Conservation (phyloP, 2,888 invertebrate species). For the Dione vanillae region DNA sequence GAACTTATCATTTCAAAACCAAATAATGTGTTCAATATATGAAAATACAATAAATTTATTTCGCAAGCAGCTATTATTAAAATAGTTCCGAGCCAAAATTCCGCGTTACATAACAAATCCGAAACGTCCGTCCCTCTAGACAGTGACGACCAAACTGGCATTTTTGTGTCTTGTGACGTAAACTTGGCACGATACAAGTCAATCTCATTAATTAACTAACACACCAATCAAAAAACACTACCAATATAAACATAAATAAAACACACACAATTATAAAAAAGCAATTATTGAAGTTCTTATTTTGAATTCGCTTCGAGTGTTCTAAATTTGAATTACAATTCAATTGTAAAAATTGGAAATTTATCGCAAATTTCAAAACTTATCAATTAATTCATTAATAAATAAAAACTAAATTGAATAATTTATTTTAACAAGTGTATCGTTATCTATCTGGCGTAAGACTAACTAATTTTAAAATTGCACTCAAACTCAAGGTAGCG, state of each 20-base stretch:
- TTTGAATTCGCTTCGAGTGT: neutral
- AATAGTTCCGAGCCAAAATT: slow-evolving; percentile 76
- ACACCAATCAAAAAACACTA: neutral
- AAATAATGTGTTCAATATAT: slow-evolving; percentile 58
- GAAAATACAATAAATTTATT: slow-evolving; percentile 78
- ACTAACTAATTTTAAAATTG: slow-evolving; percentile 39
- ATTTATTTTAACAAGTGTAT: neutral
- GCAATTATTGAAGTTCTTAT: neutral
- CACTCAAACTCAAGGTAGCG: slow-evolving; percentile 33
- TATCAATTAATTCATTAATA: neutral
- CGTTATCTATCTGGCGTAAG: slow-evolving; percentile 18
- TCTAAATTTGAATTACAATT: slow-evolving; percentile 6
- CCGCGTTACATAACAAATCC: slow-evolving; percentile 67
- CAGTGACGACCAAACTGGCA: slow-evolving; percentile 70
- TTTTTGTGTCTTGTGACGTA: slow-evolving; percentile 40
- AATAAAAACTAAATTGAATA: neutral
- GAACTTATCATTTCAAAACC: slow-evolving; percentile 41
- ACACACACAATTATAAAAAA: neutral
- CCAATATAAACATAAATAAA: slow-evolving; percentile 2
- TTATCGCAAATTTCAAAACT: neutral
- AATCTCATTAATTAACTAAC: slow-evolving; percentile 14
- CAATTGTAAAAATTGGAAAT: slow-evolving; percentile 1
- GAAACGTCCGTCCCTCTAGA: slow-evolving; percentile 59
- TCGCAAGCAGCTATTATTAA: slow-evolving; percentile 77
- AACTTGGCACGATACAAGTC: slow-evolving; percentile 40